Evolutionary conservation across 1,140 invertebrate genomes (phyloP), one percentile per base, ranked within the genome.

Genomic region (Asobara japonica): DNA sequence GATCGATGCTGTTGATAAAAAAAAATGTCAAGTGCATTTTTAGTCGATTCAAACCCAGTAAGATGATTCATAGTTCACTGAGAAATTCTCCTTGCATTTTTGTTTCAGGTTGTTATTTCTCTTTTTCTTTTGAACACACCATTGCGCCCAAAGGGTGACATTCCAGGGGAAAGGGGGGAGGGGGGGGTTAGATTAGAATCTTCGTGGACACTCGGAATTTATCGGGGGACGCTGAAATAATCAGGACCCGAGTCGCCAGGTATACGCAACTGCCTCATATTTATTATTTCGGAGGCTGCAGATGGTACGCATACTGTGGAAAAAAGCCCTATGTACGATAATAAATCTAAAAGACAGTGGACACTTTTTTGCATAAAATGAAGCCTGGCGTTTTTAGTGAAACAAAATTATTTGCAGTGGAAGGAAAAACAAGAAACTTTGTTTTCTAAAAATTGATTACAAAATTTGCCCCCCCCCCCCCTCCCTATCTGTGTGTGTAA

Each of bases 1-100:
- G 78, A 99, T 97, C 20, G 98, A 99, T 31, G 97, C 97, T 98
- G 90, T 75, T 91, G 89, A 85, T 29, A 72, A 80, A 83, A 85
- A 72, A 82, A 83, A 75, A 78, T 76, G 79, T 81, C 76, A 80
- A 78, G 72, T 27, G 38, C 31, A 74, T 70, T 64, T 69, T 33
- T 22, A 69, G 69, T 68, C 25, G 16, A 77, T 82, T 79, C 76
- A 69, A 77, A 67, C 56, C 38, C 48, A 45, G 10, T 22, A 4
- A n/a, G n/a, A 45, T 27, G 36, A 66, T 45, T 66, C 36, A 48
- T 48, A 5, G 29, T 30, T 68, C n/a, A 18, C 13, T 10, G 45
- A 8, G 6, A 51, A 68, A 68, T 56, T 31, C 22, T 30, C 62
- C 30, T 71, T 20, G n/a, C 48, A 27, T 61, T 56, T 11, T 69